Conservation (phyloP, 2,888 invertebrate genomes). For the Atrina japonica region DNA sequence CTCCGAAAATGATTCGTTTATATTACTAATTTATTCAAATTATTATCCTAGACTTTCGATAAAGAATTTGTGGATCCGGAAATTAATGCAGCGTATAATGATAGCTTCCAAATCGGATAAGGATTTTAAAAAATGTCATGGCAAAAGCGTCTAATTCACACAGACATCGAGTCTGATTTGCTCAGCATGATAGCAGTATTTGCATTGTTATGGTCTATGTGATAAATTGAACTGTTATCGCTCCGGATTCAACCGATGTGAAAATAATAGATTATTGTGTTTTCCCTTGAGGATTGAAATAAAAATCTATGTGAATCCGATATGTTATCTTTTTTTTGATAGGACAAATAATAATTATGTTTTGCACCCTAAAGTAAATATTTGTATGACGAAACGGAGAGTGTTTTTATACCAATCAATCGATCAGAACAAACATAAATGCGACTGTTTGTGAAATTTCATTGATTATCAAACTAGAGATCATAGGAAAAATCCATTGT, state of each 20-base stretch:
- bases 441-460: not conserved
- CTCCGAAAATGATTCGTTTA: no score
- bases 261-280: slow-evolving; percentile 5
- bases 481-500: not conserved
- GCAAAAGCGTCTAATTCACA: not conserved
- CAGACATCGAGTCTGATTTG: slow-evolving; percentile 2
- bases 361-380: not conserved
- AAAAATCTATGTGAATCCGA: not conserved
- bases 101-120: no score
- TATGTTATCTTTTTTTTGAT: slow-evolving; percentile 7
- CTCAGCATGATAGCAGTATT: not conserved
- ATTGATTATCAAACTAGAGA: slow-evolving; percentile 1
- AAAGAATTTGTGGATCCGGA: no score
- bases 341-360: slow-evolving; percentile 11
- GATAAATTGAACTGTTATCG: not conserved
- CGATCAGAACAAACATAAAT: not conserved
- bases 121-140: no score
- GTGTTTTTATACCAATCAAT: slow-evolving; percentile 3
- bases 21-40: no score
- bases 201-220: slow-evolving; percentile 1
- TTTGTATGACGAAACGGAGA: not conserved
- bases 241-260: not conserved
- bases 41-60: no score
- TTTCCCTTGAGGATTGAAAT: slow-evolving; percentile 3
- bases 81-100: no score